Percentiles rank a stretch among this genome's conserved stretches.
Evolutionary conservation across 2,797 vertebrate genomes (phyloP).

Genomic region (Gadopsis bispinosus): DNA sequence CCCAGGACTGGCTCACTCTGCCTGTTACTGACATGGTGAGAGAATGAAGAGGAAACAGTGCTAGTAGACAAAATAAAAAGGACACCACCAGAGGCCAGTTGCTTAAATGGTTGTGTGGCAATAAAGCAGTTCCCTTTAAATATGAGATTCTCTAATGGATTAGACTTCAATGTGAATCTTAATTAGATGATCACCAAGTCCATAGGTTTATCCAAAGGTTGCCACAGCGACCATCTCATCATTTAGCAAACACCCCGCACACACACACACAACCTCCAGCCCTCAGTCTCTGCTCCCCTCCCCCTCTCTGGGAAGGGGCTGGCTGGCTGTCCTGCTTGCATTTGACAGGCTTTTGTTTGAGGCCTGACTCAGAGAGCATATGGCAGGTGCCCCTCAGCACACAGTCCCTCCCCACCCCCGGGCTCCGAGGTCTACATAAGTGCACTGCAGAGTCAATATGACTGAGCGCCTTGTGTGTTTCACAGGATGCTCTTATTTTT

Average conservation of each 20-base stretch:
- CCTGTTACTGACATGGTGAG: slow-evolving; percentile 72
- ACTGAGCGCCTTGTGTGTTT: slow-evolving; percentile 43
- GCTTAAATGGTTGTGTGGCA: slow-evolving; percentile 16
- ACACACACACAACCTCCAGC: slow-evolving; percentile 54
- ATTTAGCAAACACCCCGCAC: slow-evolving; percentile 50
- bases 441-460: slow-evolving; percentile 49
- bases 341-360: slow-evolving; percentile 84
- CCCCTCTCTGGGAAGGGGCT: slow-evolving; percentile 71
- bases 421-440: slow-evolving; percentile 57
- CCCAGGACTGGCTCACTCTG: slow-evolving; percentile 62
- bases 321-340: slow-evolving; percentile 74
- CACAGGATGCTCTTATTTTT: slow-evolving; percentile 57
- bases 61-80: slow-evolving; percentile 53
- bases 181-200: slow-evolving; percentile 46
- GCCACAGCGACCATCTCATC: slow-evolving; percentile 58
- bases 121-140: slow-evolving; percentile 19
- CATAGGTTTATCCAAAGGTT: slow-evolving; percentile 57
- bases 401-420: slow-evolving; percentile 73
- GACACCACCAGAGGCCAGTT: slow-evolving; percentile 37
- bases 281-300: slow-evolving; percentile 69
- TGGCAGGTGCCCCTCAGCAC: slow-evolving; percentile 87
- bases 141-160: slow-evolving; percentile 25
- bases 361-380: slow-evolving; percentile 82
- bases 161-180: slow-evolving; percentile 40
- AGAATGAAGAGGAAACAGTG: slow-evolving; percentile 58